Base-by-base conservation (phyloP, 2,888 invertebrate genomes). In the Drosophila barbarae region DNA sequence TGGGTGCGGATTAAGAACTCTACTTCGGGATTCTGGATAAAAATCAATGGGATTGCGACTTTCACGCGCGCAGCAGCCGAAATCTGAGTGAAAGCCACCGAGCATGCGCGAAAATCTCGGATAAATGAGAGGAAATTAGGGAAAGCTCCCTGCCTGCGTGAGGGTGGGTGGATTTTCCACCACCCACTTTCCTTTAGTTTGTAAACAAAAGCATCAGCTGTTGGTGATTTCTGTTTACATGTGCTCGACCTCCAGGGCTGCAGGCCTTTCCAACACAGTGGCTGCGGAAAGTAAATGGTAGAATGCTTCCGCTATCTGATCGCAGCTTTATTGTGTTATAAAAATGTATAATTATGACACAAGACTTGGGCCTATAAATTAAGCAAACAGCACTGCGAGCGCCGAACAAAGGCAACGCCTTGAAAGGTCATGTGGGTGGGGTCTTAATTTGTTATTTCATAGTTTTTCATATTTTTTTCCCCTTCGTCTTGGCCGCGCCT, bases 1-100 rank as follows among this genome's bases (percentile, higher is more conserved):
- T 84, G 78, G 86, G 83, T 84, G 79, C 84, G 81, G 82, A 77
- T 82, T 80, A 76, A 81, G 72, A 75, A 73, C 72, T 81, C 72
- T 71, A 74, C 71, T 72, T 74, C 72, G 67, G 75, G 74, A 82
- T 73, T 82, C 84, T 76, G 83, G 83, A 84, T 83, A 79, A 79
- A 68, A 83, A 82, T 82, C 82, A 84, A 84, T 82, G 77, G 54
- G 72, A 72, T 69, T 65, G 70, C 76, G 74, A 73, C 73, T 71
- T 55, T 54, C 71, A 72, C 67, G 73, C 76, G 84, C 78, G 58
- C 78, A 82, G 83, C 83, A 82, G 75, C 81, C 66, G 46, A 67
- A 53, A 56, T 50, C 50, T 28, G n/a, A 15, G 26, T 35, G 21
- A n/a, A 61, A 44, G 34, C 5, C 38, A 65, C 5, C 21, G 74